These are phyloP conservation scores for Microctenopoma stevenorrisi DNA, from an alignment of 2,797 vertebrate genomes.

Conservation along the genomic window DNA sequence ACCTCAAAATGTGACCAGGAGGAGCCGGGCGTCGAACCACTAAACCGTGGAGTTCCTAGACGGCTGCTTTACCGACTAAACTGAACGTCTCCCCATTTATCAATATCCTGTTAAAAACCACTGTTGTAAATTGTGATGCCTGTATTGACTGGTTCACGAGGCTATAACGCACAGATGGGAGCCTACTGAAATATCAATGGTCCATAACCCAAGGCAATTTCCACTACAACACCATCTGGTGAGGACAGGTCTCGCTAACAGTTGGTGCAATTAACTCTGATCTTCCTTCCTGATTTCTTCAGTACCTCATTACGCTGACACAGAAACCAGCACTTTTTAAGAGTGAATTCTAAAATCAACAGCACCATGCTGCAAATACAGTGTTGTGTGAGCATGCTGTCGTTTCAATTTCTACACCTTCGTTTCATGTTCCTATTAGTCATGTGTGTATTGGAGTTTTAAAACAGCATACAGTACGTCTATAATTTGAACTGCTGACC, in stretches of 20 bases:
- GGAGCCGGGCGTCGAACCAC: too few species aligned
- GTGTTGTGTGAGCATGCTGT: neutral
- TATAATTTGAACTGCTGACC: neutral
- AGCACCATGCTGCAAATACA: neutral
- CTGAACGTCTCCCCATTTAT: too few species aligned
- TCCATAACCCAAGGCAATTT: constrained; percentile 59
- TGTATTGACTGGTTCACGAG: constrained; percentile 33
- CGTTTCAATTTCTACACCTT: too few species aligned
- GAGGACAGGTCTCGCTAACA: constrained; percentile 41
- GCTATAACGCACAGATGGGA: constrained; percentile 62
- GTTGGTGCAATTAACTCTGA: constrained; percentile 41
- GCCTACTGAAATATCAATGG: constrained; percentile 53
- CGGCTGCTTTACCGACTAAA: too few species aligned
- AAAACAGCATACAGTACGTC: too few species aligned
- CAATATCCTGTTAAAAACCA: constrained; percentile 42
- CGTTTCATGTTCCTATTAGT: too few species aligned
- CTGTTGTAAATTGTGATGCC: constrained; percentile 18
- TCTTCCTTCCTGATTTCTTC: constrained; percentile 31
- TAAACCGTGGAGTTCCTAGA: too few species aligned
- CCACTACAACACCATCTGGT: constrained; percentile 67
- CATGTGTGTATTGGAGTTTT: too few species aligned
- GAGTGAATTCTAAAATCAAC: constrained; percentile 14
- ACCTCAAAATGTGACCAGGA: too few species aligned
- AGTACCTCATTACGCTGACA: constrained; percentile 41
- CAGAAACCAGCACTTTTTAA: constrained; percentile 15